These are phyloP conservation scores for Meteorus cinctellus DNA, from an alignment of 2,888 invertebrate genomes.

Conservation along the genomic window DNA sequence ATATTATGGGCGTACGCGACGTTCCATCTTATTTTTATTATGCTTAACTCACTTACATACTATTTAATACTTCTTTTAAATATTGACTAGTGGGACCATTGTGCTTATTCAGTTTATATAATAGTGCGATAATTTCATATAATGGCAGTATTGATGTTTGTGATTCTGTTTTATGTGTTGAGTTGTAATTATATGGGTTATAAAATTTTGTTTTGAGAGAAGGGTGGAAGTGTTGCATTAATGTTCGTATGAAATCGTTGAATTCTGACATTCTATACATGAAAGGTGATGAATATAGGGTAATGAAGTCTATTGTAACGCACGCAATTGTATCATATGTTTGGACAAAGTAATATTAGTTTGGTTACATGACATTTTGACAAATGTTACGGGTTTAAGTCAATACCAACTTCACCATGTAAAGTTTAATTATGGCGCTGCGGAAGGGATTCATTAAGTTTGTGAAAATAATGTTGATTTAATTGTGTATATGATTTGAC, in stretches of 20 bases:
- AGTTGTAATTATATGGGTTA: background rate
- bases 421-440: background rate
- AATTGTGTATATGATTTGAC: background rate
- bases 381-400: background rate
- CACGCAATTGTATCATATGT: background rate
- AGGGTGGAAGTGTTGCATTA: background rate
- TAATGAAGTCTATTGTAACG: background rate
- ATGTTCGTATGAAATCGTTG: background rate
- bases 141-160: background rate
- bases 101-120: background rate
- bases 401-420: background rate
- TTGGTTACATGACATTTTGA: background rate
- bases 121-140: background rate
- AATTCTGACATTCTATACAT: too few relatives aligned
- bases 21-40: background rate
- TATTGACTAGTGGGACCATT: too few relatives aligned
- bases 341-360: background rate
- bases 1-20: conserved; percentile 17
- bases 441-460: background rate
- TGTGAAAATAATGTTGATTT: background rate
- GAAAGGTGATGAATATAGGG: too few relatives aligned
- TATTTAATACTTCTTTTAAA: background rate
- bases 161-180: background rate
- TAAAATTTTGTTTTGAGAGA: background rate
- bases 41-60: background rate